Evolutionary conservation across 1,140 invertebrate genomes (phyloP).

Genomic region (Sitodiplosis mosellana): DNA sequence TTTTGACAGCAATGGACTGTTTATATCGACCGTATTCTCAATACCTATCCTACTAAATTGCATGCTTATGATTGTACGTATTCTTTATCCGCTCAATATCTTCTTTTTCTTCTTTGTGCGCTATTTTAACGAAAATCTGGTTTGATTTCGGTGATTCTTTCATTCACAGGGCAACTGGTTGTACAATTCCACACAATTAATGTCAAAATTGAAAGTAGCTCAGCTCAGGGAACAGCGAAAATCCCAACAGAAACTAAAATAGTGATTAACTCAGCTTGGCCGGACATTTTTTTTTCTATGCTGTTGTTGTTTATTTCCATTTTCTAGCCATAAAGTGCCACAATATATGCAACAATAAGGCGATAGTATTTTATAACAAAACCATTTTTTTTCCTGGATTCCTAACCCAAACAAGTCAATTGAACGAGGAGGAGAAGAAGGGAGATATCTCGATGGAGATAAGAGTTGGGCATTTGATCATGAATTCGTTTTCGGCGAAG

Average conservation of each 20-base stretch:
- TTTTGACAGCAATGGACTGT: conserved; percentile 80
- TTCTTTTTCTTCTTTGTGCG: background rate
- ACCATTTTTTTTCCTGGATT: no score
- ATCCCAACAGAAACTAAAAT: background rate
- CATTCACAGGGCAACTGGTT: conserved; percentile 59
- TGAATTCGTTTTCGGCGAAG: no score
- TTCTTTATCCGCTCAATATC: conserved; percentile 5
- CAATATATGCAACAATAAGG: no score
- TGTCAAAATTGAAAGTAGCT: conserved; percentile 60
- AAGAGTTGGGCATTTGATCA: no score
- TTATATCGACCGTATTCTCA: conserved; percentile 82
- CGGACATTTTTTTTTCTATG: background rate
- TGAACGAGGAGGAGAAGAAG: no score
- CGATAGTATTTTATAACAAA: no score
- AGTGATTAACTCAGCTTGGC: background rate
- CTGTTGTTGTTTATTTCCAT: no score
- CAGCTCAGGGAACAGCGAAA: conserved; percentile 40
- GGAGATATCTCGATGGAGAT: no score
- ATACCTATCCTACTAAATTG: conserved; percentile 78
- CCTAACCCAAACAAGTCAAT: no score
- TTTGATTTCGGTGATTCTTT: conserved; percentile 7
- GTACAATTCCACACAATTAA: conserved; percentile 68
- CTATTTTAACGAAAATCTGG: background rate
- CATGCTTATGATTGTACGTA: conserved; percentile 82
- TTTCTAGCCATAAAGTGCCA: no score